Evolutionary conservation across 35 echinoderm and acorn worm genomes (phyloP).

Genomic region (Ophiothrix spiculata): DNA sequence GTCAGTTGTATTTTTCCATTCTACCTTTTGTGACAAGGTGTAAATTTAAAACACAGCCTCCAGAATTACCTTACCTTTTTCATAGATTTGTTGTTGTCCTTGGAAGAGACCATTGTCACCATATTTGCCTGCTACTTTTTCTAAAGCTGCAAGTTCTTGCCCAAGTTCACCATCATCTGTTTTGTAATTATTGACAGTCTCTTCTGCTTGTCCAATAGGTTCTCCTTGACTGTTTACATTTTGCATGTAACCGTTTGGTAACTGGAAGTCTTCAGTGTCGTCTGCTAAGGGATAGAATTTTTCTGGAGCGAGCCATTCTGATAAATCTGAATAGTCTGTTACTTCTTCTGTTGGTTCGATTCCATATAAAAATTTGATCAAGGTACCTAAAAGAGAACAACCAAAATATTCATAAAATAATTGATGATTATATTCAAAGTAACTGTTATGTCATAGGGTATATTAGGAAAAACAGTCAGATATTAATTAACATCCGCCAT

Average conservation of each 20-base stretch:
- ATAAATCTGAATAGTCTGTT: background rate
- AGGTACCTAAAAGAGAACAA: too few relatives aligned
- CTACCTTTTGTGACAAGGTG: too few relatives aligned
- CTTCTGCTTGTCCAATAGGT: background rate
- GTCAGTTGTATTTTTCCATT: too few relatives aligned
- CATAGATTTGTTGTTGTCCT: background rate
- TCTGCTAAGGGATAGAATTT: background rate
- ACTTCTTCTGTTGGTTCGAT: background rate
- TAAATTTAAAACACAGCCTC: too few relatives aligned
- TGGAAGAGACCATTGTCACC: background rate
- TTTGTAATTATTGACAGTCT: background rate
- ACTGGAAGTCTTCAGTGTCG: too few relatives aligned
- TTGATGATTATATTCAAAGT: too few relatives aligned
- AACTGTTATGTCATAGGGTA: too few relatives aligned
- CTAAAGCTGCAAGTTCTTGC: background rate
- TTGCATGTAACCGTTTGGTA: background rate
- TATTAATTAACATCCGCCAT: too few relatives aligned
- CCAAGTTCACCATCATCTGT: background rate
- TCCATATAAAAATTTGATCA: background rate
- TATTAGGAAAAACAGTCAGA: too few relatives aligned
- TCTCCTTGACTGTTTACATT: background rate
- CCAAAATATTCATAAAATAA: too few relatives aligned
- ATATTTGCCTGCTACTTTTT: background rate
- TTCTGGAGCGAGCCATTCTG: background rate
- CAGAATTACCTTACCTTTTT: slow-evolving; percentile 5